Evolutionary conservation across 2,888 invertebrate species (phyloP).

Genomic region (Troglohyphantes excavatus): DNA sequence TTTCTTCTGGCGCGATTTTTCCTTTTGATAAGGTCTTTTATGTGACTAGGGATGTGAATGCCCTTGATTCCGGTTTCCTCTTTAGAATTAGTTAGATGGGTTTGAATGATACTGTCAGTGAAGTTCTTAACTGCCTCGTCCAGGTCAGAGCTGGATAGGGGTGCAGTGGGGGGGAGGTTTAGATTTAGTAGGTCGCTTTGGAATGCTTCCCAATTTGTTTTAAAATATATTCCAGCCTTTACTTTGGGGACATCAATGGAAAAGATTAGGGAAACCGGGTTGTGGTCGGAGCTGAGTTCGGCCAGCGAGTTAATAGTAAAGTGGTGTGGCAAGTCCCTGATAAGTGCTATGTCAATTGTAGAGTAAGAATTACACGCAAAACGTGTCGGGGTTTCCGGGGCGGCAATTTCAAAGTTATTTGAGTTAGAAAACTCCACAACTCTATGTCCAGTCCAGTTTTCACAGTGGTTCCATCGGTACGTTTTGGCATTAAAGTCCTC

Average conservation of each 20-base stretch:
- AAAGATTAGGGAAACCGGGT: neutral
- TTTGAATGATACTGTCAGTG: neutral
- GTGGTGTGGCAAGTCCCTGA: too few relatives aligned
- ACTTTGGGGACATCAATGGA: too few relatives aligned
- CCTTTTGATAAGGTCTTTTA: too few relatives aligned
- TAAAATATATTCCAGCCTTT: neutral
- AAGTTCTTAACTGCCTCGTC: neutral
- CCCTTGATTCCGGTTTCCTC: neutral
- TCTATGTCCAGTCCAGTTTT: neutral
- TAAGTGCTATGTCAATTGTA: neutral
- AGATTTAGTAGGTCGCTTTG: neutral
- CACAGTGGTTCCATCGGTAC: too few relatives aligned
- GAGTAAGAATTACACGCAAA: neutral
- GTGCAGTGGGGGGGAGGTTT: too few relatives aligned
- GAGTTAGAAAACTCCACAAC: neutral
- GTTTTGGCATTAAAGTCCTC: neutral
- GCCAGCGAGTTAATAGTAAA: neutral
- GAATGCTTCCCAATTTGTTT: neutral
- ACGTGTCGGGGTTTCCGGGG: neutral
- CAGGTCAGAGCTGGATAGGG: neutral
- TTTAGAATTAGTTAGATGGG: fast-evolving
- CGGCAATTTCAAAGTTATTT: too few relatives aligned
- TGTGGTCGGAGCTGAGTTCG: neutral
- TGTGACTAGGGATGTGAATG: too few relatives aligned
- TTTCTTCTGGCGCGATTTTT: too few relatives aligned